Conservation (phyloP, 2,113 vertebrate species). For the Microcebus jonahi region DNA sequence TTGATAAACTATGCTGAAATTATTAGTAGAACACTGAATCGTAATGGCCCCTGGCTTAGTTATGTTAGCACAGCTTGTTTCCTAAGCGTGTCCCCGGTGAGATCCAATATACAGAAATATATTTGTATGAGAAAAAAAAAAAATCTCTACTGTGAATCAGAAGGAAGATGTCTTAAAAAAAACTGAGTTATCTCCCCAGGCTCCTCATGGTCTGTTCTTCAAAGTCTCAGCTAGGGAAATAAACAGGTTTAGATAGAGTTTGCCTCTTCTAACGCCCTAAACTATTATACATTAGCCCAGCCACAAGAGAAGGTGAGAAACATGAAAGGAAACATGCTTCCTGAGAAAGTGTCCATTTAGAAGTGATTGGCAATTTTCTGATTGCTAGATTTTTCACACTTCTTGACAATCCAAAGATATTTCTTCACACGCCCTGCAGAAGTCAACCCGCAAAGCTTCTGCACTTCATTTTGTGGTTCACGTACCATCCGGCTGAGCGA, state of each 20-base stretch:
- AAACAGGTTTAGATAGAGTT: neutral
- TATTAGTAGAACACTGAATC: neutral
- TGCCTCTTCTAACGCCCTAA: conserved; percentile 13
- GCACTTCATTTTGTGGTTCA: conserved; percentile 54
- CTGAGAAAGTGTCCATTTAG: conserved; percentile 17
- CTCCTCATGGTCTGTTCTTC: neutral
- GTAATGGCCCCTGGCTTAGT: neutral
- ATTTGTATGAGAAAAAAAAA: neutral
- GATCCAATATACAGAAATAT: conserved; percentile 22
- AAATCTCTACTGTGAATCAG: neutral
- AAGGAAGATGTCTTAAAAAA: neutral
- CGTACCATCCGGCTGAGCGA: neutral
- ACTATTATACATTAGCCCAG: neutral
- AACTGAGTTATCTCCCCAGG: neutral
- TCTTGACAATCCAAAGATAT: conserved; percentile 19
- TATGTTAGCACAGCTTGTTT: neutral
- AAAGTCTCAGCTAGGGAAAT: conserved; percentile 18
- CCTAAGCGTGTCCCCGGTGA: neutral
- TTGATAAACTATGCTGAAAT: conserved; percentile 37
- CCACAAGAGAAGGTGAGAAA: conserved; percentile 47
- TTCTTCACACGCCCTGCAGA: conserved; percentile 56
- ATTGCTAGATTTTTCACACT: conserved; percentile 55
- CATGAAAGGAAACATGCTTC: neutral
- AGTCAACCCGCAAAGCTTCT: neutral
- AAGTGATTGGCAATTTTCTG: conserved; percentile 43